These are phyloP conservation scores for Synanthedon myopaeformis DNA, from an alignment of 2,888 invertebrate species.

Conservation along the genomic window DNA sequence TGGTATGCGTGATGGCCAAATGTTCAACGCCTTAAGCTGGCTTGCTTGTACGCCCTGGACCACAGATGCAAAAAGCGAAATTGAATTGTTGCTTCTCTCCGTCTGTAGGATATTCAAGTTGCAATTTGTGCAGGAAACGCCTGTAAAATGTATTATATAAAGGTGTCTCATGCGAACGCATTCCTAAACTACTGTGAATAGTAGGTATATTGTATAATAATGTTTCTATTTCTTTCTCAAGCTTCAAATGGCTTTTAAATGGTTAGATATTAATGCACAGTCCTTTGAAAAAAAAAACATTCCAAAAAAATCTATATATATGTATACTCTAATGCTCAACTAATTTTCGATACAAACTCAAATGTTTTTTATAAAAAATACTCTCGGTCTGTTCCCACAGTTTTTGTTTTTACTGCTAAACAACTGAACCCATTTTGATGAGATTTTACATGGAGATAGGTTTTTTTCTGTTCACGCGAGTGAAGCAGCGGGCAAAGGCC, in stretches of 20 bases:
- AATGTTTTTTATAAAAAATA: no score
- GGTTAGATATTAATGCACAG: no score
- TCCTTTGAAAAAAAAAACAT: no score
- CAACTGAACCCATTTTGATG: no score
- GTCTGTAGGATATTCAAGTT: conserved; percentile 45
- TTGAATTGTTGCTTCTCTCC: conserved; percentile 66
- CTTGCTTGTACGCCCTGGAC: conserved; percentile 42
- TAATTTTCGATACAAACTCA: no score
- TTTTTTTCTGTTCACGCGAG: no score
- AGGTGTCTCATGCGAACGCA: conserved; percentile 55
- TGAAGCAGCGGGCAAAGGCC: not conserved
- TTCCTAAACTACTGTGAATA: conserved; percentile 48
- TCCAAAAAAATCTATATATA: no score
- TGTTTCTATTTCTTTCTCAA: not conserved
- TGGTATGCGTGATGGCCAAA: conserved; percentile 50
- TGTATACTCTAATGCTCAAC: no score
- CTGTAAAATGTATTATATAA: conserved; percentile 8
- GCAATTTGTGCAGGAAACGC: conserved; percentile 6
- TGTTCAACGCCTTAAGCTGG: conserved; percentile 50
- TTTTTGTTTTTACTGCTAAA: no score
- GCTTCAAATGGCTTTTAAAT: not conserved
- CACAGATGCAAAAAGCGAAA: conserved; percentile 60
- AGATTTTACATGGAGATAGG: no score
- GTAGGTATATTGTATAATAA: not conserved
- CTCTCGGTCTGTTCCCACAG: no score